Base-by-base conservation (phyloP, 2,113 vertebrate genomes). In the Ameiurus melas region DNA sequence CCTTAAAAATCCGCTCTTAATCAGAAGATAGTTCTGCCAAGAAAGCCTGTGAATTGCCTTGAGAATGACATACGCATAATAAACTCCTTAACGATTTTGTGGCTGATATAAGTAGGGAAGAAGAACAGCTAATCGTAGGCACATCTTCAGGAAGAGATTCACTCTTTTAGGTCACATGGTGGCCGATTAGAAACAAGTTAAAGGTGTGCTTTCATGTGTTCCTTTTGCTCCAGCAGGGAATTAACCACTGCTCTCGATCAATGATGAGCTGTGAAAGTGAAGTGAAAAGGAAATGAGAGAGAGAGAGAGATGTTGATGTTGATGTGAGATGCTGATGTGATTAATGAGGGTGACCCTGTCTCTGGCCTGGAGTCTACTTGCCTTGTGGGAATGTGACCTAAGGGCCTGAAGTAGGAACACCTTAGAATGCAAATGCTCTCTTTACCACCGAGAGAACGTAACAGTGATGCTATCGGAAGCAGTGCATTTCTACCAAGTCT, bases 261-360 rank as follows among this genome's bases (percentile, higher is more conserved):
- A 93, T 94, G 93, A 93, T 93, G 93, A 87, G 93, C 94, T 94
- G 93, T 90, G 91, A 90, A 89, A 92, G 92, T 92, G 93, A 92
- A 92, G 93, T 93, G 92, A 93, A 87, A 92, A 93, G 83, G 88
- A 88, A 88, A 88, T 91, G 92, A 93, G 81, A 25, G 55, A 73
- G 81, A 64, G 68, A 53, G 79, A 30, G 57, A 64, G 62, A 51
- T 10, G 47, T 10, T 51, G 47, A 51, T 51, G 47, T 51, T 20
- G 47, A 70, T 64, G 68, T 10, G 43, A 16, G 57, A 85, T 73
- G 60, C 83, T 92, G 93, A 94, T 92, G 92, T 95, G 95, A 96
- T 96, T 96, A 96, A 96, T 96, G 94, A 93, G 6, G 94, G 89
- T 94, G 94, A 95, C 94, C 95, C 95, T 95, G 94, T 93, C 92